Conservation (phyloP, 2,888 invertebrate species). For the Drosophila greeni region DNA sequence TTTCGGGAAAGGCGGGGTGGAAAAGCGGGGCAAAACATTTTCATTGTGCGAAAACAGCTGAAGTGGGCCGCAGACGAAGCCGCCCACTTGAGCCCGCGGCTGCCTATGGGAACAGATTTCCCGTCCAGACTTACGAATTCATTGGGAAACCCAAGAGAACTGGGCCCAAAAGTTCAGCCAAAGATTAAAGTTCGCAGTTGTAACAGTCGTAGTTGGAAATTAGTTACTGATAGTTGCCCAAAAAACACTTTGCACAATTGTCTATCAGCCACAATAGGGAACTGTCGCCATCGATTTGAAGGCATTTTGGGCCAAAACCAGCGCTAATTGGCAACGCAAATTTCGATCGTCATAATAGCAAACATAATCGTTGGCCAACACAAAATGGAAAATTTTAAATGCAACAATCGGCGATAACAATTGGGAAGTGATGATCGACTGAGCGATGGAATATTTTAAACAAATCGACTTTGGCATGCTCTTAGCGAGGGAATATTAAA, state of each 20-base stretch:
- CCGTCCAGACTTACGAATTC: slow-evolving; percentile 40
- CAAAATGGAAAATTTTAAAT: slow-evolving; percentile 66
- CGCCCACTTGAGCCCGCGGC: slow-evolving; percentile 20
- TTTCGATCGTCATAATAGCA: slow-evolving; percentile 39
- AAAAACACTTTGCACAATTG: slow-evolving; percentile 23
- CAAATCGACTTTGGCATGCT: slow-evolving; percentile 17
- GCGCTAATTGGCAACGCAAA: slow-evolving; percentile 59
- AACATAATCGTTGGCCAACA: slow-evolving; percentile 38
- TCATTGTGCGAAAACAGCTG: slow-evolving; percentile 53
- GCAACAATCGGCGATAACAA: slow-evolving; percentile 50
- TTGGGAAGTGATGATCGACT: slow-evolving; percentile 30
- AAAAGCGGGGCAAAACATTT: slow-evolving; percentile 61
- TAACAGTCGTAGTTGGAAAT: slow-evolving; percentile 9
- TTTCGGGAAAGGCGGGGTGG: slow-evolving; percentile 50
- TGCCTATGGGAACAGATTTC: slow-evolving; percentile 58
- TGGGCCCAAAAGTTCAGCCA: slow-evolving; percentile 3
- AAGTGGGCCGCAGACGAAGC: slow-evolving; percentile 56
- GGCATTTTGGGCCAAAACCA: slow-evolving; percentile 34
- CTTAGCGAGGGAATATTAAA: slow-evolving; percentile 28
- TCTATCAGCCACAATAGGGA: slow-evolving; percentile 43
- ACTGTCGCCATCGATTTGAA: slow-evolving; percentile 48
- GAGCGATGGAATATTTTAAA: slow-evolving; percentile 25
- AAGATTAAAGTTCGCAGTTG: slow-evolving; percentile 23
- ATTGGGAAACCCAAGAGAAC: not conserved
- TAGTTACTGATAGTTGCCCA: slow-evolving; percentile 31